Conservation (phyloP, 2,888 invertebrate genomes). For the Teleiodes luculella region DNA sequence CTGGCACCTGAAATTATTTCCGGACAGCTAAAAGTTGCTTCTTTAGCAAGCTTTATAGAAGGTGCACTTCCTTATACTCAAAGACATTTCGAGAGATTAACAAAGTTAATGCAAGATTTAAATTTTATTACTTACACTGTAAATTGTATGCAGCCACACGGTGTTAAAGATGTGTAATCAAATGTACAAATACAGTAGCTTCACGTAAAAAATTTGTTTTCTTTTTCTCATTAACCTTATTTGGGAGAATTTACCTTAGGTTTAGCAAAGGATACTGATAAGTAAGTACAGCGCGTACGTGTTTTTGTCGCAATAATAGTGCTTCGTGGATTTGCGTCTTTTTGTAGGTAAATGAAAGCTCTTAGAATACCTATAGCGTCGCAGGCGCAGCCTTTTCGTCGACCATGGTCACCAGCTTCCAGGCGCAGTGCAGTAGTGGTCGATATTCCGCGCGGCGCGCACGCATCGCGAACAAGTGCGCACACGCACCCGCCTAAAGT, state of each 20-base stretch:
- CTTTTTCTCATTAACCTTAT: neutral
- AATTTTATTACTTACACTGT: slow-evolving; percentile 90
- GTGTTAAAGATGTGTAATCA: slow-evolving; percentile 45
- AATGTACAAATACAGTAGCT: slow-evolving; percentile 9
- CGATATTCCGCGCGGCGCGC: slow-evolving; percentile 57
- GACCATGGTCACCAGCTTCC: slow-evolving; percentile 34
- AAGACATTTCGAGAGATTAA: slow-evolving; percentile 87
- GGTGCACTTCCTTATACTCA: slow-evolving; percentile 91
- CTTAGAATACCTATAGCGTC: slow-evolving; percentile 26
- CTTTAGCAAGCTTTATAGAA: slow-evolving; percentile 83
- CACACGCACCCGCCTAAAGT: slow-evolving; percentile 33
- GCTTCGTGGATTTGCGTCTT: neutral
- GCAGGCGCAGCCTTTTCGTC: slow-evolving; percentile 52
- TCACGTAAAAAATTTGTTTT: slow-evolving; percentile 13
- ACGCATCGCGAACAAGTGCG: slow-evolving; percentile 36
- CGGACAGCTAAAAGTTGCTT: slow-evolving; percentile 80
- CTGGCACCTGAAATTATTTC: slow-evolving; percentile 84
- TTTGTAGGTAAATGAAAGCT: slow-evolving; percentile 48
- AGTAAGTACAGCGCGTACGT: neutral
- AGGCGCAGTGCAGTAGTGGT: slow-evolving; percentile 51
- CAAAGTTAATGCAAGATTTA: slow-evolving; percentile 87
- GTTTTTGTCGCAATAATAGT: slow-evolving; percentile 1
- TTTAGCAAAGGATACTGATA: neutral
- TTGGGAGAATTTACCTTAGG: slow-evolving; percentile 5
- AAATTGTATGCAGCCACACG: slow-evolving; percentile 85